Evolutionary conservation across 1,140 invertebrate species (phyloP).

Genomic region (Bicyclus anynana): DNA sequence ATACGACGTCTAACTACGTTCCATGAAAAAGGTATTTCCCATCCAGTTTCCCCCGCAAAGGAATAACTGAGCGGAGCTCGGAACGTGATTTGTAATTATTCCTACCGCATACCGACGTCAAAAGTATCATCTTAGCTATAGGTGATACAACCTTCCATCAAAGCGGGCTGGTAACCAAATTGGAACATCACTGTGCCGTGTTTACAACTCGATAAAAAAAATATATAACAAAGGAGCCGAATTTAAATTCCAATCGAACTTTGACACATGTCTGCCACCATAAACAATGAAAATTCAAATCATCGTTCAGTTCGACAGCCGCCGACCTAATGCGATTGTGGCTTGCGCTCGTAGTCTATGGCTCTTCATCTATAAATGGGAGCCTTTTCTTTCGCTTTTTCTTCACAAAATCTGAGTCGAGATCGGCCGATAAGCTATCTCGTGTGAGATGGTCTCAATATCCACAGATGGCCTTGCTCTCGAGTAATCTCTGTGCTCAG

Average conservation of each 20-base stretch:
- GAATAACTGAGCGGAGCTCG: slow-evolving; percentile 14
- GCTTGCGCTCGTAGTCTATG: slow-evolving; percentile 58
- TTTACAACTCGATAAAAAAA: slow-evolving; percentile 74
- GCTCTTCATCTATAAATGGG: slow-evolving; percentile 72
- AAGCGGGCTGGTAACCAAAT: slow-evolving; percentile 61
- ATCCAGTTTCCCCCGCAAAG: neutral
- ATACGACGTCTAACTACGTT: slow-evolving; percentile 34
- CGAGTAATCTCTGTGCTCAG: slow-evolving; percentile 59
- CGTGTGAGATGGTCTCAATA: slow-evolving; percentile 74
- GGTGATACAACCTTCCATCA: slow-evolving; percentile 58
- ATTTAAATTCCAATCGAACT: slow-evolving; percentile 77
- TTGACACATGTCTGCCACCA: slow-evolving; percentile 77
- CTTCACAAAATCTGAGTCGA: slow-evolving; percentile 72
- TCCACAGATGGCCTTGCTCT: slow-evolving; percentile 74
- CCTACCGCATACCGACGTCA: slow-evolving; percentile 67
- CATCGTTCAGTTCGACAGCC: slow-evolving; percentile 63
- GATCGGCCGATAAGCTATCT: slow-evolving; percentile 72
- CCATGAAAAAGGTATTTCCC: slow-evolving; percentile 12
- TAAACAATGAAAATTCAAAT: slow-evolving; percentile 77
- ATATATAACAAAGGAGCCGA: slow-evolving; percentile 74
- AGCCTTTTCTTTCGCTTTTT: slow-evolving; percentile 73
- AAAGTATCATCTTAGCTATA: slow-evolving; percentile 56
- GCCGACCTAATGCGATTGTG: slow-evolving; percentile 71
- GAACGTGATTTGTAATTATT: slow-evolving; percentile 71
- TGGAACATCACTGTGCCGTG: slow-evolving; percentile 71